phyloP scores from a whole-genome alignment of 2,113 vertebrate species.

The Mus musculus region DNA sequence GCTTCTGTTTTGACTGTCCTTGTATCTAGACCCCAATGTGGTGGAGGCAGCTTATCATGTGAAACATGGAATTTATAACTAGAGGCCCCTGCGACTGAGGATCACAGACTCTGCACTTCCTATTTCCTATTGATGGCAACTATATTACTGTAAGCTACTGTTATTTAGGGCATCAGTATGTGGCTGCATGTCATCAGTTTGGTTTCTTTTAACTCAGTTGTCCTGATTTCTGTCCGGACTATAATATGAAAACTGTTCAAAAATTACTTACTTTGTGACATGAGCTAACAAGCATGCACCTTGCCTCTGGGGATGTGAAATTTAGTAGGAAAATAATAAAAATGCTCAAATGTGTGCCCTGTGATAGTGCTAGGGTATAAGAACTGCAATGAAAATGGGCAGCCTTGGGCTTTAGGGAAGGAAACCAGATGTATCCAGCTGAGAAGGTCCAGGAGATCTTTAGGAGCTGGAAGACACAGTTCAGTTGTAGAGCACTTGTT shows the following conservation, averaged over 20 bases:
- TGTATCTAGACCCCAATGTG: slow-evolving; percentile 1
- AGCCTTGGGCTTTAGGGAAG: neutral
- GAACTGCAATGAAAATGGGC: slow-evolving; percentile 9
- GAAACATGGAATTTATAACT: neutral
- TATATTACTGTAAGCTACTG: neutral
- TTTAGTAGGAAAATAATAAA: slow-evolving; percentile 22
- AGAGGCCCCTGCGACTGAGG: neutral
- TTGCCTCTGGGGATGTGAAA: slow-evolving; percentile 32
- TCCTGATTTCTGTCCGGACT: slow-evolving; percentile 23
- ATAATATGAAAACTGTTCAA: neutral
- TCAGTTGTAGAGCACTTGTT: neutral
- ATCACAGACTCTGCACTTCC: slow-evolving; percentile 25
- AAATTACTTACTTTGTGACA: slow-evolving; percentile 40
- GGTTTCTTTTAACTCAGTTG: slow-evolving; percentile 41
- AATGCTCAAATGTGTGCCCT: neutral
- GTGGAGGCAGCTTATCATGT: neutral
- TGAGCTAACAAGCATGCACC: neutral
- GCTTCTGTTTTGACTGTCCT: neutral
- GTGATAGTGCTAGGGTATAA: neutral
- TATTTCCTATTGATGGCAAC: neutral
- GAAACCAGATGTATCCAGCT: neutral
- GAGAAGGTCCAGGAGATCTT: neutral
- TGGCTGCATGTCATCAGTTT: slow-evolving; percentile 38
- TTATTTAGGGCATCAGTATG: neutral
- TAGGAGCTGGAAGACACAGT: neutral